Evolutionary conservation across 2,797 vertebrate genomes (phyloP).

Genomic region (Liasis olivaceus): DNA sequence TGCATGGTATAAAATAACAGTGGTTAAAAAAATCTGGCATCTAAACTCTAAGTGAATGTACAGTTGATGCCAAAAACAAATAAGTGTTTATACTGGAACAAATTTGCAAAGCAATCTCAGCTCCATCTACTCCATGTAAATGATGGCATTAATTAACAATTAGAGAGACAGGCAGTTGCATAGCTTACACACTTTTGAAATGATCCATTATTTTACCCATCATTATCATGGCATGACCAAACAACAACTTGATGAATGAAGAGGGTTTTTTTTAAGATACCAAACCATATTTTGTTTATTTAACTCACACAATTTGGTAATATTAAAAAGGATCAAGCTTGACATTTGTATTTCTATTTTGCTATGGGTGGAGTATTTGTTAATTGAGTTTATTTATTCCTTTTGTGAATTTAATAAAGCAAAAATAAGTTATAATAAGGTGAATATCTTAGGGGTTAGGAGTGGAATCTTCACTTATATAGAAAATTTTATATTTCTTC

Average conservation of each 20-base stretch:
- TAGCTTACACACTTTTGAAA: constrained; percentile 9
- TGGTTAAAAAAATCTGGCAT: constrained; percentile 18
- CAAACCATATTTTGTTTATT: neutral
- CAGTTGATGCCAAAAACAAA: neutral
- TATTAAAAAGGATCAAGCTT: neutral
- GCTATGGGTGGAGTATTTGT: neutral
- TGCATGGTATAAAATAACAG: constrained; percentile 12
- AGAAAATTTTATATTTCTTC: neutral
- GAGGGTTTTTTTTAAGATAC: neutral
- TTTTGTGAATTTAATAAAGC: neutral
- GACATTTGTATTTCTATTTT: neutral
- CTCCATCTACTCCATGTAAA: constrained; percentile 24
- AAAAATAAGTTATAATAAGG: neutral
- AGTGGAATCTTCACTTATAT: neutral
- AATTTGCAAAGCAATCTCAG: constrained; percentile 43
- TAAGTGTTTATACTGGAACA: constrained; percentile 35
- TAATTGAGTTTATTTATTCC: neutral
- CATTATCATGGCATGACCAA: constrained; percentile 8
- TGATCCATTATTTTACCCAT: constrained; percentile 24
- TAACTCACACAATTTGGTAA: neutral
- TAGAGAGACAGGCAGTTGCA: neutral
- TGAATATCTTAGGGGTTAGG: neutral
- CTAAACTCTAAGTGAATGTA: constrained; percentile 21
- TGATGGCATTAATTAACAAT: constrained; percentile 57
- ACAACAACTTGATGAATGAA: neutral